These are phyloP conservation scores for Drosophila stalkeri DNA, from an alignment of 2,888 invertebrate genomes.

Conservation along the genomic window DNA sequence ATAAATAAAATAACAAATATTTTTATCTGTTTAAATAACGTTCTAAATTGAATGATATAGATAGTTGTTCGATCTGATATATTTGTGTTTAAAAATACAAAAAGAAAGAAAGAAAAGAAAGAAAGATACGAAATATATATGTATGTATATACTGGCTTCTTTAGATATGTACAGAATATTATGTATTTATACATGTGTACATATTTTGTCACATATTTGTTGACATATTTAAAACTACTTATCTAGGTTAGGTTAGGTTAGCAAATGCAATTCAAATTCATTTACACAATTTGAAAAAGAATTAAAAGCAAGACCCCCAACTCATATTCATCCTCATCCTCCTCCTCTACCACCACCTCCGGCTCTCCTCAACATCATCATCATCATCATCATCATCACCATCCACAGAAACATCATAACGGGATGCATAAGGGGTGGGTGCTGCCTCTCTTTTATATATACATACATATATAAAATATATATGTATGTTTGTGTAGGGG, in stretches of 20 bases:
- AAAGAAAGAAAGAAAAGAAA: neutral
- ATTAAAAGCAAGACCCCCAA: conserved; percentile 36
- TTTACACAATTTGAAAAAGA: conserved; percentile 65
- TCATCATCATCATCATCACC: conserved; percentile 24
- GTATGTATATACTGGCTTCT: too few species aligned
- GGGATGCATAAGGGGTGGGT: conserved; percentile 52
- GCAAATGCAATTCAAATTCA: conserved; percentile 57
- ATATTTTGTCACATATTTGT: neutral
- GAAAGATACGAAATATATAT: neutral
- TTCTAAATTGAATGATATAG: neutral
- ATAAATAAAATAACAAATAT: neutral
- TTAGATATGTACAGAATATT: too few species aligned
- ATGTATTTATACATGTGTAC: neutral
- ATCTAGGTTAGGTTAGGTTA: neutral
- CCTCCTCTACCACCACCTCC: neutral
- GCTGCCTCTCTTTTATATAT: conserved; percentile 17
- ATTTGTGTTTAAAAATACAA: neutral
- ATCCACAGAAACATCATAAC: conserved; percentile 26
- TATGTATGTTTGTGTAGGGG: conserved; percentile 22
- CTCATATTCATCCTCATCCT: too few species aligned
- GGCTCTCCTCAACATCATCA: conserved; percentile 1
- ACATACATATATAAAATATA: neutral
- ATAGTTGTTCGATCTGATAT: neutral
- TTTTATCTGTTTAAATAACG: neutral
- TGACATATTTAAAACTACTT: neutral